phyloP scores from a whole-genome alignment of 2,113 vertebrate genomes.

The Atractosteus spatula region DNA sequence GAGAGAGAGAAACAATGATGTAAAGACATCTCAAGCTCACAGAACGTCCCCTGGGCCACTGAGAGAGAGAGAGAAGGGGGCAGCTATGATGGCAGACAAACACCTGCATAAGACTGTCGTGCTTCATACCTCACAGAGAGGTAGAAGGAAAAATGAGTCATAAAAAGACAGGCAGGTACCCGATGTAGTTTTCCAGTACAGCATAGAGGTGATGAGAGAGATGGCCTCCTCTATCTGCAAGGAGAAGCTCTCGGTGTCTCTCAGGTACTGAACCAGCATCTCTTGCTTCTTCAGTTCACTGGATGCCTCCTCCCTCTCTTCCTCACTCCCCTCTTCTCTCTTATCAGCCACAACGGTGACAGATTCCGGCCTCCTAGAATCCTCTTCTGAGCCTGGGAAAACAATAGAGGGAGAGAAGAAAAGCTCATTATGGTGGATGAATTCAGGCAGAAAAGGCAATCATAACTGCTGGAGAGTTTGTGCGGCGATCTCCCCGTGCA shows the following conservation, averaged over 20 bases:
- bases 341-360: slow-evolving; percentile 32
- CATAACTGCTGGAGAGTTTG: too few species aligned
- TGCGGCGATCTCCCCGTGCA: too few species aligned
- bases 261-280: slow-evolving; percentile 91
- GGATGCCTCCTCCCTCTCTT: slow-evolving; percentile 31
- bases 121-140: too few species aligned
- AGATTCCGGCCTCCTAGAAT: slow-evolving; percentile 25
- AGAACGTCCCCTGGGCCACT: neutral
- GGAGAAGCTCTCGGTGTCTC: slow-evolving; percentile 83
- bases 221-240: slow-evolving; percentile 84
- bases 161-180: slow-evolving; percentile 56
- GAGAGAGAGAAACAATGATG: neutral
- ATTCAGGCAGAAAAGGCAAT: too few species aligned
- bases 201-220: slow-evolving; percentile 79
- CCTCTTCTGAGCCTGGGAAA: slow-evolving; percentile 56
- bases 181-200: slow-evolving; percentile 85
- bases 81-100: too few species aligned
- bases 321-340: slow-evolving; percentile 37
- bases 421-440: too few species aligned
- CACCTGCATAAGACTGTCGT: too few species aligned
- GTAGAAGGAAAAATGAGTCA: too few species aligned
- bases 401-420: neutral
- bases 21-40: neutral
- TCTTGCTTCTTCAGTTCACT: slow-evolving; percentile 82
- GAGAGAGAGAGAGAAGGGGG: too few species aligned